These are phyloP conservation scores for Megaleporinus macrocephalus DNA, from an alignment of 2,113 vertebrate species.

Conservation along the genomic window DNA sequence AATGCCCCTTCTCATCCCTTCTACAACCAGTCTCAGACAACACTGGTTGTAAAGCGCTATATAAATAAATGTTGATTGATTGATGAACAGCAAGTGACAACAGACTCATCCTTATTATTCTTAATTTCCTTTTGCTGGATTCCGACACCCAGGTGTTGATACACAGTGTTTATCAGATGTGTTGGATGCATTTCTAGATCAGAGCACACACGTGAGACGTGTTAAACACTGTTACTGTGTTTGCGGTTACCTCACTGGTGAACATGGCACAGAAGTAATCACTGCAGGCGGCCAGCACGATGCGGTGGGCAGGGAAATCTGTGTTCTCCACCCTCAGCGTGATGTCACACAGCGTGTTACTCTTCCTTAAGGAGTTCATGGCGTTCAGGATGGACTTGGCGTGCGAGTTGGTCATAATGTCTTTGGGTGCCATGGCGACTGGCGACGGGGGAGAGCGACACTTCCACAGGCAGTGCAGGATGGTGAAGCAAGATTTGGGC, in stretches of 20 bases:
- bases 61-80: no score
- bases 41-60: no score
- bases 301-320: slow-evolving; percentile 95
- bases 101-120: no score
- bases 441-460: slow-evolving; percentile 50
- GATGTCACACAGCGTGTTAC: slow-evolving; percentile 96
- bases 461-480: slow-evolving; percentile 54
- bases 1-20: no score
- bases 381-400: slow-evolving; percentile 98
- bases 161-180: no score
- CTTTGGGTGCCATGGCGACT: slow-evolving; percentile 93
- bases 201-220: no score
- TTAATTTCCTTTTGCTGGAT: no score
- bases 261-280: slow-evolving; percentile 99
- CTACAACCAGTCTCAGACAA: no score
- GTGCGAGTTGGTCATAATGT: slow-evolving; percentile 99
- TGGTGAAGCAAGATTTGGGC: slow-evolving; percentile 25
- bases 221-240: background rate
- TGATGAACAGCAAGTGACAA: no score
- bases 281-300: slow-evolving; percentile 96
- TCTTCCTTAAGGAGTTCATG: slow-evolving; percentile 97
- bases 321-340: slow-evolving; percentile 93
- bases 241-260: slow-evolving; percentile 90
- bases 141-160: no score
- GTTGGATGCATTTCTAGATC: no score